These are phyloP conservation scores for Pampus argenteus DNA, from an alignment of 2,797 vertebrate species.

Conservation along the genomic window DNA sequence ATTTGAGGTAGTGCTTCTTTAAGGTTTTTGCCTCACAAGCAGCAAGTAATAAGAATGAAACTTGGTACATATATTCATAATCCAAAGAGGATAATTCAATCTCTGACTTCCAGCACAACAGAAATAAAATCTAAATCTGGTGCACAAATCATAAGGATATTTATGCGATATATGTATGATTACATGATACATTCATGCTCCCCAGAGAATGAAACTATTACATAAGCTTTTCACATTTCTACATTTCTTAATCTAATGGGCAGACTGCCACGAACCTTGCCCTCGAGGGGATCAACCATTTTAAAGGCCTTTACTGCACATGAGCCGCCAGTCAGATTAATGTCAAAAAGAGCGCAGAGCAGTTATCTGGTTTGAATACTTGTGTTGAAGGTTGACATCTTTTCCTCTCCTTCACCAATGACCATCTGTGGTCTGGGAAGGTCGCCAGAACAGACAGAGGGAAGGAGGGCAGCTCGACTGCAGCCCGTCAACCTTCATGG, in stretches of 20 bases:
- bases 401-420: conserved; percentile 17
- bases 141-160: not conserved
- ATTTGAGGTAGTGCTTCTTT: conserved; percentile 16
- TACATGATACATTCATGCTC: not conserved
- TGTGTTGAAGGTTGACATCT: conserved; percentile 40
- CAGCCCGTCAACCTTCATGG: conserved; percentile 36
- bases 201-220: not conserved
- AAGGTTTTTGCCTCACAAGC: not conserved
- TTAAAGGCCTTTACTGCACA: not conserved
- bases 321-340: conserved; percentile 7
- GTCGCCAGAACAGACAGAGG: conserved; percentile 44
- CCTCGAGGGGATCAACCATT: not conserved
- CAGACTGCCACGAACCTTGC: not conserved
- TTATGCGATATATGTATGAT: no score
- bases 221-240: not conserved
- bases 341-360: conserved; percentile 7
- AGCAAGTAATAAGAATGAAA: not conserved
- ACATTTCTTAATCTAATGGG: not conserved
- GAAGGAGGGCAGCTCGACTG: conserved; percentile 18
- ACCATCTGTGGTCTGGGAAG: conserved; percentile 60
- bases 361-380: conserved; percentile 31
- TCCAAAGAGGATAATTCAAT: not conserved
- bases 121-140: not conserved
- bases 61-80: not conserved
- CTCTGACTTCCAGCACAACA: not conserved